These are phyloP conservation scores for Smutsia temminckii DNA, from an alignment of 2,797 vertebrate genomes.

Conservation along the genomic window DNA sequence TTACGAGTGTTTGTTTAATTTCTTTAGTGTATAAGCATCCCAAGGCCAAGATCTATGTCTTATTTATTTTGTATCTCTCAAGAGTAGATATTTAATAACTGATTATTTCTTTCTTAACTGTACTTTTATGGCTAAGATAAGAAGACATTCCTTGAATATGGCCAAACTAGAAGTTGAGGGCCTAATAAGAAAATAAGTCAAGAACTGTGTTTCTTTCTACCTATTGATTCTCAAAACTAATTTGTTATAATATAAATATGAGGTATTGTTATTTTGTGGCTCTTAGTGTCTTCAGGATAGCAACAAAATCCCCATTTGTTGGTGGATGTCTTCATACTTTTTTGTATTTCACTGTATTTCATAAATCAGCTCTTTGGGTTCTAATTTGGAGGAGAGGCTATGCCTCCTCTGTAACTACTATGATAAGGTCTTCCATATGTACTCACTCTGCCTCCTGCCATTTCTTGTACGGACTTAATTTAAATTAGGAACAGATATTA, in stretches of 20 bases:
- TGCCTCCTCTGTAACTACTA: neutral
- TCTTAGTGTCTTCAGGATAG: neutral
- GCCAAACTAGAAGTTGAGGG: neutral
- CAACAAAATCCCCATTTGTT: neutral
- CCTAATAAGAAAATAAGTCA: neutral
- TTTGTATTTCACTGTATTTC: neutral
- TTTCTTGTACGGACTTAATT: neutral
- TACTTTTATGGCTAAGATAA: constrained; percentile 34
- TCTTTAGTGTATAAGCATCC: constrained; percentile 42
- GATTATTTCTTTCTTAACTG: constrained; percentile 5
- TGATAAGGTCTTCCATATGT: neutral
- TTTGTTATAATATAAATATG: neutral
- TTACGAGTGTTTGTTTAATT: constrained; percentile 20
- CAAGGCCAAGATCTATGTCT: constrained; percentile 13
- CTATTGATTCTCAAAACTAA: neutral
- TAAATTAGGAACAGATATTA: neutral
- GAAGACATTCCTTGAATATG: constrained; percentile 3
- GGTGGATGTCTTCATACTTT: neutral
- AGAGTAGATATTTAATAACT: constrained; percentile 53
- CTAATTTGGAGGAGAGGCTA: neutral
- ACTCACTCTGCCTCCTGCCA: neutral
- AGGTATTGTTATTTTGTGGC: neutral
- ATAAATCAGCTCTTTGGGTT: neutral
- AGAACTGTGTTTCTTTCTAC: neutral
- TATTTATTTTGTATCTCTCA: constrained; percentile 35